Evolutionary conservation across 2,113 vertebrate genomes (phyloP).

Genomic region (Siniperca knerii): DNA sequence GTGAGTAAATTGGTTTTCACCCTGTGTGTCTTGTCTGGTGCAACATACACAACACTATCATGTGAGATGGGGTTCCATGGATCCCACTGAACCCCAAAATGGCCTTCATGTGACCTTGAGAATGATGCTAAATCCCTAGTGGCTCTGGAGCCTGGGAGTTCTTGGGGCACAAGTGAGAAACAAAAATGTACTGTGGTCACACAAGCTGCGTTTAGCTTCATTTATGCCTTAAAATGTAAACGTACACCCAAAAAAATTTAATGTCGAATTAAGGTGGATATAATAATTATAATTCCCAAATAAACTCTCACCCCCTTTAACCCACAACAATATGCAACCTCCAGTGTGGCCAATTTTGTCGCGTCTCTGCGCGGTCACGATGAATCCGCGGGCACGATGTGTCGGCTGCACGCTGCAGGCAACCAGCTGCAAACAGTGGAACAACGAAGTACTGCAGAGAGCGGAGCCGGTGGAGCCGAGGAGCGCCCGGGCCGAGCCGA

Average conservation of each 20-base stretch:
- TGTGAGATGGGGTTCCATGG: not conserved
- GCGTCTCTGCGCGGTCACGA: constrained; percentile 64
- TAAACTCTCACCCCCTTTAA: not conserved
- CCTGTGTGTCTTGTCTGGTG: not conserved
- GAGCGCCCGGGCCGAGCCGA: not conserved
- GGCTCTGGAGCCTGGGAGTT: not conserved
- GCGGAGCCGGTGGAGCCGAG: constrained; percentile 28
- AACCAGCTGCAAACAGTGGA: constrained; percentile 67
- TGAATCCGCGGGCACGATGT: constrained; percentile 62
- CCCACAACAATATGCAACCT: not conserved
- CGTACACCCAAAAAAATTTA: not conserved
- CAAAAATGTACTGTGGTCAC: not conserved
- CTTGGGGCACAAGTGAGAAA: not conserved
- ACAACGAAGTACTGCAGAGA: constrained; percentile 50
- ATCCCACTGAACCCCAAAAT: constrained; percentile 2
- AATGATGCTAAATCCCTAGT: not conserved
- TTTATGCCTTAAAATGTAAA: not conserved
- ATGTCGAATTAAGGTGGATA: not conserved
- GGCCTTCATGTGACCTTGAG: not conserved
- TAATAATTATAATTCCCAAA: not conserved
- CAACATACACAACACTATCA: not conserved
- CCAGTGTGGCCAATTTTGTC: constrained; percentile 27
- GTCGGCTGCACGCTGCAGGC: constrained; percentile 59
- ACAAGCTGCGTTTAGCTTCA: not conserved
- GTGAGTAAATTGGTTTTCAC: not conserved